Conservation (phyloP, 2,113 vertebrate species). For the Hemicordylus capensis region DNA sequence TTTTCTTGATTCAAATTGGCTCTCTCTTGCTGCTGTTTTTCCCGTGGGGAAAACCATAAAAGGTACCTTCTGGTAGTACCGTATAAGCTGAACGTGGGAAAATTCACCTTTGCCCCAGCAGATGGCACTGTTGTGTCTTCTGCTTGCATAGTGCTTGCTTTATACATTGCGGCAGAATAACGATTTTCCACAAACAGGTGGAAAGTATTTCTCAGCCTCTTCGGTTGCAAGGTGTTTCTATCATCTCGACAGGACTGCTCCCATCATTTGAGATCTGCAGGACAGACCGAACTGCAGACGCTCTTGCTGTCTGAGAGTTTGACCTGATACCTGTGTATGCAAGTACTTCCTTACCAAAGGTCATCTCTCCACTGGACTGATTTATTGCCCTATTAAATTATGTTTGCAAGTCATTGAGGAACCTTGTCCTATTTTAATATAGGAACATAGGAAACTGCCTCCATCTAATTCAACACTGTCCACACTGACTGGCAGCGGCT, state of each 20-base stretch:
- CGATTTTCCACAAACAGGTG: neutral
- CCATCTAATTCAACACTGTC: too few species aligned
- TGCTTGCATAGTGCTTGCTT: too few species aligned
- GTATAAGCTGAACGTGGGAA: neutral
- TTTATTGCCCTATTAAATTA: neutral
- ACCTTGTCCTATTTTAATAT: neutral
- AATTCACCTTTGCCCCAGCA: neutral
- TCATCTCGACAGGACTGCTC: neutral
- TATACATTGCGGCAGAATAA: too few species aligned
- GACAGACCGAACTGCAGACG: neutral
- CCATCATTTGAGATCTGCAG: neutral
- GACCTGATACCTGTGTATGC: neutral
- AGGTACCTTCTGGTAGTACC: too few species aligned
- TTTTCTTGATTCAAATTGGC: too few species aligned
- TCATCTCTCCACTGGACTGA: neutral
- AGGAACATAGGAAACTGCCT: too few species aligned
- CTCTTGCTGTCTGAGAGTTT: neutral
- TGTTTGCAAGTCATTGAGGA: too few species aligned
- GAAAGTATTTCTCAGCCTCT: neutral
- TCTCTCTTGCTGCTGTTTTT: too few species aligned
- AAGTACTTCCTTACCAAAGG: neutral
- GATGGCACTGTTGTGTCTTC: neutral
- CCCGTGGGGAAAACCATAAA: too few species aligned
- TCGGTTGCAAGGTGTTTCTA: neutral
- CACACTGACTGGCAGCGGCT: too few species aligned